Evolutionary conservation across 1,140 invertebrate genomes (phyloP).

Genomic region (Trichonephila clavata): DNA sequence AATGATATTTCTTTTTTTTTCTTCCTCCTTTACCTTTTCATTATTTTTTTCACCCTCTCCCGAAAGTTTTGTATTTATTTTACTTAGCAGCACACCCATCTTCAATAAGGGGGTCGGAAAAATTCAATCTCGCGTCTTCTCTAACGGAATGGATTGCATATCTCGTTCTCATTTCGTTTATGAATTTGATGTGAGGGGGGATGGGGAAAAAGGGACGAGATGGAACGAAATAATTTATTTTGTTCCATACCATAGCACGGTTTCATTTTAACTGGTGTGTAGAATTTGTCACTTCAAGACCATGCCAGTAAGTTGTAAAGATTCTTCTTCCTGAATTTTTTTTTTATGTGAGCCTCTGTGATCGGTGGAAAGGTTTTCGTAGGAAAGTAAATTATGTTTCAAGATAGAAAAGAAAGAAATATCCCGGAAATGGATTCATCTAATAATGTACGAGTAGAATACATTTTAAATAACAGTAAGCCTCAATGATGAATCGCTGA

Average conservation of each 20-base stretch:
- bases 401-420: too few relatives aligned
- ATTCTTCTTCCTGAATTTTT: too few relatives aligned
- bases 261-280: not conserved
- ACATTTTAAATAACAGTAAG: too few relatives aligned
- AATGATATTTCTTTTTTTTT: constrained; percentile 53
- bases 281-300: not conserved
- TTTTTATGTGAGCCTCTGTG: too few relatives aligned
- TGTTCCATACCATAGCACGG: not conserved
- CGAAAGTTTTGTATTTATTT: constrained; percentile 40
- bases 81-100: not conserved
- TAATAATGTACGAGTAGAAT: too few relatives aligned
- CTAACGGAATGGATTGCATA: constrained; percentile 15
- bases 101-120: not conserved
- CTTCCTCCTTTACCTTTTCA: not conserved
- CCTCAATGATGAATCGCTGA: too few relatives aligned
- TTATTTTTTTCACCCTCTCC: not conserved
- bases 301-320: too few relatives aligned
- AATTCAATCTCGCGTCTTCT: constrained; percentile 44
- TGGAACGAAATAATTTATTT: not conserved
- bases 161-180: constrained; percentile 28
- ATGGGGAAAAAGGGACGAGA: not conserved
- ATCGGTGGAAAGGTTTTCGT: too few relatives aligned
- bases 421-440: too few relatives aligned
- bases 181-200: not conserved
- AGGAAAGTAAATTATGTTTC: too few relatives aligned